A percentile compares a stretch with the other conserved stretches of the same genome.
phyloP scores from a whole-genome alignment of 2,797 vertebrate species.

The Echeneis naucrates region DNA sequence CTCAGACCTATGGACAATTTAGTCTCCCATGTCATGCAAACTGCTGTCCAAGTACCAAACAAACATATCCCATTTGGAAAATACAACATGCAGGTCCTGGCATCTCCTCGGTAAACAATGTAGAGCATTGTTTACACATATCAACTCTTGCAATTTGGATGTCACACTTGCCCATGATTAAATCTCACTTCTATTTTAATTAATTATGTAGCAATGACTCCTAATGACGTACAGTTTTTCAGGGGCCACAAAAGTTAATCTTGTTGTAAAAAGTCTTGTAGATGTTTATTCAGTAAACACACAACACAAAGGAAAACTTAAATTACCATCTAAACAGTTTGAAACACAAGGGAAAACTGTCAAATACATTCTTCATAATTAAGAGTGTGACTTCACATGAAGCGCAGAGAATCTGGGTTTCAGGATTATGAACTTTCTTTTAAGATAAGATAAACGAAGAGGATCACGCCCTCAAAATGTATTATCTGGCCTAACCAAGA shows the following conservation, averaged over 20 bases:
- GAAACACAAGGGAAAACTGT: slow-evolving; percentile 31
- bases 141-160: too few relatives aligned
- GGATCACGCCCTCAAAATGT: not conserved
- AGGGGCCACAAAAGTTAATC: not conserved
- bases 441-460: too few relatives aligned
- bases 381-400: not conserved
- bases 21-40: too few relatives aligned
- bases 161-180: too few relatives aligned
- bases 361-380: slow-evolving; percentile 3
- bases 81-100: too few relatives aligned
- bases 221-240: not conserved
- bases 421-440: not conserved
- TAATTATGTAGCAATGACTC: too few relatives aligned
- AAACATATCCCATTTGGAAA: too few relatives aligned
- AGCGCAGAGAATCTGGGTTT: not conserved
- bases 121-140: too few relatives aligned
- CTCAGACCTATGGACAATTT: too few relatives aligned
- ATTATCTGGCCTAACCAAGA: not conserved
- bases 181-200: too few relatives aligned
- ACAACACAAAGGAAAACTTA: slow-evolving; percentile 43
- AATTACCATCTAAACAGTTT: not conserved
- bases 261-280: slow-evolving; percentile 46
- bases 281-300: slow-evolving; percentile 72
- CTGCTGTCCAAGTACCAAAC: too few relatives aligned
- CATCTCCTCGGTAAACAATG: too few relatives aligned